Base-by-base conservation (phyloP, 2,797 vertebrate genomes). In the Anguilla obscura region DNA sequence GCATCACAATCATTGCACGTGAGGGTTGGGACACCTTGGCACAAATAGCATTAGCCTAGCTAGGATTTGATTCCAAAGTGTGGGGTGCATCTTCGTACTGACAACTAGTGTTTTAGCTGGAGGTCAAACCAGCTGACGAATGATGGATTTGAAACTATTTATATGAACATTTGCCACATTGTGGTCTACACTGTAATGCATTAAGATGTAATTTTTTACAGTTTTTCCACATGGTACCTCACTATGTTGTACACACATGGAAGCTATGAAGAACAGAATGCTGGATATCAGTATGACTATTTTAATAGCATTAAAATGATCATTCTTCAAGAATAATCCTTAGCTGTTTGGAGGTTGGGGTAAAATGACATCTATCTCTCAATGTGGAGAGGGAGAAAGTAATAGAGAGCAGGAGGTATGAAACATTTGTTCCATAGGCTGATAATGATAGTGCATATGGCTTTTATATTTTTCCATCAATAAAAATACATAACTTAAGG, bases 351-450 rank as follows among this genome's bases (percentile, higher is more conserved):
- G 33, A 40, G 74, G 74, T 16, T 76, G 33, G 33, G 33, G 74
- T 76, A 40, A 76, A n/a, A 40, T 40, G 74, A 76, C 40, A 0
- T 40, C 33, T 40, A 36, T 40, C 30, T 40, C 30, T 76, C 16
- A 76, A 12, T 40, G n/a, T 36, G 16, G 71, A 40, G 71, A 71
- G 10, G 16, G 24, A 66, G 21, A 27, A 7, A 66, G 3, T 3
- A 6, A 69, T 8, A 69, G n/a, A 1, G 63, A 63, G 6, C 18
- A 30, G 33, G 69, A 33, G 69, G 30, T 33, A 33, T 30, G 48
- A 87, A 84, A 89, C 86, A 86, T 88, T 89, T 90, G 74, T 74
- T 84, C 40, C 82, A 84, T n/a, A 85, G n/a, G 86, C 86, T 40
- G 80, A 83, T 52, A 89, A 83, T 45, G 40, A 45, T 45, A 45